Percentiles rank a stretch among this genome's conserved stretches.
These are phyloP conservation scores for Chydorus sphaericus DNA, from an alignment of 2,888 invertebrate genomes.

Conservation along the genomic window DNA sequence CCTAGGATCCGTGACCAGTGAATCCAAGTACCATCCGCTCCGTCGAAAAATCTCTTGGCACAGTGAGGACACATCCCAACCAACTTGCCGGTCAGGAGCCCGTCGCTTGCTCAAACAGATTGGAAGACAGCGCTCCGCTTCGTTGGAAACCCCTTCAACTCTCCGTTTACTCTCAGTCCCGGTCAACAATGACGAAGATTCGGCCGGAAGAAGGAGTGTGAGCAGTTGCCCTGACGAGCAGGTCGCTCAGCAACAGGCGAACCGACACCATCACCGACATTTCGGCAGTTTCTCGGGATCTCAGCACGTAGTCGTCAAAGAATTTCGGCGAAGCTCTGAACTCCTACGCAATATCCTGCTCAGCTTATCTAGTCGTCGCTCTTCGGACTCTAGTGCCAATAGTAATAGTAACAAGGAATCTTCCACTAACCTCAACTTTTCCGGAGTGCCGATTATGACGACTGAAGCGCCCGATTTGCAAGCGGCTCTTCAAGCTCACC, in stretches of 20 bases:
- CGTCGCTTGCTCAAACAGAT: constrained; percentile 5
- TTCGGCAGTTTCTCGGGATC: not conserved
- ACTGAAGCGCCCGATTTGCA: not conserved
- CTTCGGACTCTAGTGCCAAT: constrained; percentile 2
- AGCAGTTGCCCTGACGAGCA: not conserved
- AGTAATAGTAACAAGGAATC: constrained; percentile 1
- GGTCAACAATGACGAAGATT: not conserved
- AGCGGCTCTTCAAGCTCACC: constrained; percentile 13
- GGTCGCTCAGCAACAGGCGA: not conserved
- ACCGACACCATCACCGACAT: not conserved
- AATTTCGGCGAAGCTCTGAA: constrained; percentile 29
- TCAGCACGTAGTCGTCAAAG: constrained; percentile 16
- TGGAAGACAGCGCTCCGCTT: constrained; percentile 5
- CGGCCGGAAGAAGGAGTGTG: not conserved
- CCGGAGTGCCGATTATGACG: constrained; percentile 1
- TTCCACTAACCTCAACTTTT: constrained; percentile 4
- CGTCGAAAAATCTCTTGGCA: constrained; percentile 1
- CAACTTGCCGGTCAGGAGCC: not conserved
- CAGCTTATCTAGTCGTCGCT: constrained; percentile 26
- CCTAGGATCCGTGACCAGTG: not conserved
- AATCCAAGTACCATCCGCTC: not conserved
- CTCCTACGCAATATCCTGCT: constrained; percentile 30
- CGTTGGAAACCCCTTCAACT: not conserved
- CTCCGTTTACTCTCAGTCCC: not conserved
- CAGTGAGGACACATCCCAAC: not conserved